Conservation (phyloP, 2,113 vertebrate genomes). For the Poicephalus meyeri region DNA sequence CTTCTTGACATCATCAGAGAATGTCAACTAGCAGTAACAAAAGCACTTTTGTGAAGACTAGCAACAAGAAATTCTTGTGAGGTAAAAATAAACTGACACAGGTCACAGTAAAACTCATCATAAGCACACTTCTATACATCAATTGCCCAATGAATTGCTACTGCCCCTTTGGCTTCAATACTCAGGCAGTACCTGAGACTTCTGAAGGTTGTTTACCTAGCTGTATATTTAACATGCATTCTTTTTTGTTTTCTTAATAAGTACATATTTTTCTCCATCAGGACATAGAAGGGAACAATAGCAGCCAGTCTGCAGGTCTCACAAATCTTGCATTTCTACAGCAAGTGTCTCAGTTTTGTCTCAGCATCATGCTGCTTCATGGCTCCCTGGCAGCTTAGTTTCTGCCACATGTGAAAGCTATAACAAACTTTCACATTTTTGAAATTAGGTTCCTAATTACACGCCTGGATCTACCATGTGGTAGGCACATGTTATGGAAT, state of each 20-base stretch:
- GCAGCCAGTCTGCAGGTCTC: background rate
- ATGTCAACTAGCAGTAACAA: background rate
- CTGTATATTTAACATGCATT: background rate
- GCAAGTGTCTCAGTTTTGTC: background rate
- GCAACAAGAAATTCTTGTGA: background rate
- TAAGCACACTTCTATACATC: background rate
- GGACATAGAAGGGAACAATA: background rate
- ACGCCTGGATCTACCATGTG: background rate
- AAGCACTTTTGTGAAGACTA: background rate
- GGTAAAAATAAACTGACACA: rapidly evolving
- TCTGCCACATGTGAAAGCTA: rapidly evolving
- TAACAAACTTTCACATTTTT: background rate
- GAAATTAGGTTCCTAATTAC: background rate
- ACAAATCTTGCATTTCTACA: background rate
- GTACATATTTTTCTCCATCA: background rate
- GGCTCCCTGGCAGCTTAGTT: background rate
- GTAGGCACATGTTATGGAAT: background rate
- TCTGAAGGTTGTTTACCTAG: background rate
- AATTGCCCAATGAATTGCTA: rapidly evolving
- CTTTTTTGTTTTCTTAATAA: background rate
- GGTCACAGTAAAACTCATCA: background rate
- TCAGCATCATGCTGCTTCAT: background rate
- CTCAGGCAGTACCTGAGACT: background rate
- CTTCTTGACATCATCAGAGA: background rate
- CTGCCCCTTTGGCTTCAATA: background rate